A percentile compares a stretch with the other conserved stretches of the same genome.
These are phyloP conservation scores for Boloria selene DNA, from an alignment of 2,888 invertebrate species.

Conservation along the genomic window DNA sequence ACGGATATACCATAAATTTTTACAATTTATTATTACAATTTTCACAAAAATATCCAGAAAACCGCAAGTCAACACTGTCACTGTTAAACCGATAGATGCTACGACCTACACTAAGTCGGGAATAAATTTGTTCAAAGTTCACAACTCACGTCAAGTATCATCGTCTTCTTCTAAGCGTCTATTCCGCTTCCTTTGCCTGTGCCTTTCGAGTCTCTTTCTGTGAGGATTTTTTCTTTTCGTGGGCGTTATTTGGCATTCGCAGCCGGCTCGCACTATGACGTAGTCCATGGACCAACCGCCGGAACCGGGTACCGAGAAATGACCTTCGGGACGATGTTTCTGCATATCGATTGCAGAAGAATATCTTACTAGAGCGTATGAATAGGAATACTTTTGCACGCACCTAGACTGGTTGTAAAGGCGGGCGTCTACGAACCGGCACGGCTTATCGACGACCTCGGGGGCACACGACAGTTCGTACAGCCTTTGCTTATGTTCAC, in stretches of 20 bases:
- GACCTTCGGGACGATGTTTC: slow-evolving; percentile 63
- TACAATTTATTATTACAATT: too few species aligned
- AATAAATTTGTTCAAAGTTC: slow-evolving; percentile 67
- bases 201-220: slow-evolving; percentile 56
- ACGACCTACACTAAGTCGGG: slow-evolving; percentile 53
- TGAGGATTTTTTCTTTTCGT: slow-evolving; percentile 72
- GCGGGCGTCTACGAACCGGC: slow-evolving; percentile 87
- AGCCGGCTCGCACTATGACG: slow-evolving; percentile 91
- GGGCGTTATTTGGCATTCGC: slow-evolving; percentile 89
- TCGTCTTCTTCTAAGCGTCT: slow-evolving; percentile 62
- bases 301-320: slow-evolving; percentile 77
- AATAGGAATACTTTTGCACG: slow-evolving; percentile 91
- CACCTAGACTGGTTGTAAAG: slow-evolving; percentile 88
- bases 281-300: slow-evolving; percentile 90
- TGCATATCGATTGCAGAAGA: slow-evolving; percentile 68
- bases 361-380: slow-evolving; percentile 91
- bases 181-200: slow-evolving; percentile 65
- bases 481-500: slow-evolving; percentile 86
- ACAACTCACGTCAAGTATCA: slow-evolving; percentile 66
- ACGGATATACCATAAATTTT: too few species aligned
- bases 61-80: slow-evolving; percentile 11
- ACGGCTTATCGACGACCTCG: slow-evolving; percentile 87
- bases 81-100: slow-evolving; percentile 29
- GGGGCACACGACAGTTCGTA: slow-evolving; percentile 90
- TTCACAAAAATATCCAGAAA: too few species aligned